A percentile compares a stretch with the other conserved stretches of the same genome.
Evolutionary conservation across 2,113 vertebrate genomes (phyloP).

Genomic region (Acinonyx jubatus): DNA sequence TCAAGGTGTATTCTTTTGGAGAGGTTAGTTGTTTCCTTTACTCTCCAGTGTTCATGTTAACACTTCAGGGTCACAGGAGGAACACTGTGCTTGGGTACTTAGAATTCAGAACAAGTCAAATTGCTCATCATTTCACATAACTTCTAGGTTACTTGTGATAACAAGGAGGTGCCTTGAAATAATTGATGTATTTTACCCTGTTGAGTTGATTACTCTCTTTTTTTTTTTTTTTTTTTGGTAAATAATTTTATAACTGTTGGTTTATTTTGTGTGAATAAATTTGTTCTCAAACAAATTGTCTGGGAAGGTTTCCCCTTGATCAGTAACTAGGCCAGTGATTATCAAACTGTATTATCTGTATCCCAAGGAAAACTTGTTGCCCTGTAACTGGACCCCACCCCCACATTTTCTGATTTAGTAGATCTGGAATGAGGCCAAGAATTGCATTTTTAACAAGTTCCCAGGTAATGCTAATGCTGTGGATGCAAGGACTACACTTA

Average conservation of each 20-base stretch:
- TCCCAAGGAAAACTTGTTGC: background rate
- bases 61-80: background rate
- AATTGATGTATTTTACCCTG: background rate
- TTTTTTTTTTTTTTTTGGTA: background rate
- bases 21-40: background rate
- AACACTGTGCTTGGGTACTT: background rate
- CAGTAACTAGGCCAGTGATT: slow-evolving; percentile 6
- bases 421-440: background rate
- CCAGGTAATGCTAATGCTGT: background rate
- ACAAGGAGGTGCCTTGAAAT: background rate
- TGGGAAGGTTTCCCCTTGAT: background rate
- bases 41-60: background rate
- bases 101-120: background rate
- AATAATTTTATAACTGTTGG: background rate
- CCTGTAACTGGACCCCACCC: background rate
- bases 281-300: slow-evolving; percentile 9
- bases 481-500: background rate
- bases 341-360: background rate
- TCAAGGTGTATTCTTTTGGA: background rate
- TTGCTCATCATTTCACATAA: background rate
- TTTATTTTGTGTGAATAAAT: slow-evolving; percentile 41
- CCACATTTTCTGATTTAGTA: background rate
- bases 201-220: background rate
- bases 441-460: slow-evolving; percentile 33
- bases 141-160: background rate